Evolutionary conservation across 2,113 vertebrate species (phyloP).

Genomic region (Rhinolophus ferrumequinum): DNA sequence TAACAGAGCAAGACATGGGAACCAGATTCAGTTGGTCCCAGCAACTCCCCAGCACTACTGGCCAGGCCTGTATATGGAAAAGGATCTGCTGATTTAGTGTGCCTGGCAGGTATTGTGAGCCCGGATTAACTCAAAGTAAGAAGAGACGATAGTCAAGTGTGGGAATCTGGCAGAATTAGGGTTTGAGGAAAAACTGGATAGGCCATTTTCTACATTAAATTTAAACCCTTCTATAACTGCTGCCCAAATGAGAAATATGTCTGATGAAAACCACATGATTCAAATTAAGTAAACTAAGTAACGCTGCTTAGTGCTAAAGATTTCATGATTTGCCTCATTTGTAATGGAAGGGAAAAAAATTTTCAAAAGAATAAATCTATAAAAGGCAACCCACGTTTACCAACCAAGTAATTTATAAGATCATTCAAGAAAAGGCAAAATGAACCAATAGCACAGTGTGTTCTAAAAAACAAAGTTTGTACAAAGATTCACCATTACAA

Average conservation of each 20-base stretch:
- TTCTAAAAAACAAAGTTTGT: not conserved
- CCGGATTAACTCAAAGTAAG: not conserved
- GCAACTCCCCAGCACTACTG: not conserved
- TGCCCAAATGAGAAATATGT: not conserved
- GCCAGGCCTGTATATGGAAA: not conserved
- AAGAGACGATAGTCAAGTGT: not conserved
- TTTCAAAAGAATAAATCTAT: not conserved
- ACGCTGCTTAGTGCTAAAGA: conserved; percentile 10
- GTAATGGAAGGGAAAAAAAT: not conserved
- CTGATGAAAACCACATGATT: conserved; percentile 14
- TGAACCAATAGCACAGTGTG: not conserved
- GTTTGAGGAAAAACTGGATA: not conserved
- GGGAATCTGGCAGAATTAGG: not conserved
- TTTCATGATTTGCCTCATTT: not conserved
- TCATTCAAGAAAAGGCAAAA: conserved; percentile 24
- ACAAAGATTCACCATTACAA: not conserved
- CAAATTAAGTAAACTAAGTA: not conserved
- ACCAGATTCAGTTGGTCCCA: not conserved
- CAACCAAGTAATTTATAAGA: not conserved
- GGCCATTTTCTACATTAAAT: not conserved
- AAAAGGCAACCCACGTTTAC: not conserved
- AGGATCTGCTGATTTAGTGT: not conserved
- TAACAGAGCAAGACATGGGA: not conserved
- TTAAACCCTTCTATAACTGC: not conserved
- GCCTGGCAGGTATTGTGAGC: not conserved